These are phyloP conservation scores for Bucco capensis DNA, from an alignment of 2,113 vertebrate genomes.

Conservation along the genomic window DNA sequence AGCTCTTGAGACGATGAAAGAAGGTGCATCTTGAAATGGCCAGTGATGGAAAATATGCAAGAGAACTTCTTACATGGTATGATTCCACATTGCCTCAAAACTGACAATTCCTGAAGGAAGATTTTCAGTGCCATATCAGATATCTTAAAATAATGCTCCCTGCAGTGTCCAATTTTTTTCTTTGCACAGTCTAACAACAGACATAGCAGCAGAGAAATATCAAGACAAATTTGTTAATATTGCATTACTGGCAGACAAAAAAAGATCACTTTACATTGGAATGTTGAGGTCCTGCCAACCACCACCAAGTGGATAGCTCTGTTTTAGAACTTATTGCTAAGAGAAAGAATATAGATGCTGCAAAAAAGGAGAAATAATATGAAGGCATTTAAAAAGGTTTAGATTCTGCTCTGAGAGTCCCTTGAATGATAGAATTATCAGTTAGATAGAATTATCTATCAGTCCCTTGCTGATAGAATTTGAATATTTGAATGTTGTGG, in stretches of 20 bases:
- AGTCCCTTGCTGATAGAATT: not conserved
- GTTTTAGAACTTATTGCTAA: constrained; percentile 19
- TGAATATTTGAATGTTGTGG: too few relatives aligned
- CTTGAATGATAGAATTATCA: too few relatives aligned
- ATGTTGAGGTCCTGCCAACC: constrained; percentile 4
- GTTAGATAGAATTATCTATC: too few relatives aligned
- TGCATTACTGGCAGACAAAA: constrained; percentile 39
- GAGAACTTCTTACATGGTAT: not conserved
- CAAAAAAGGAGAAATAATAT: not conserved
- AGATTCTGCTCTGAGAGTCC: not conserved
- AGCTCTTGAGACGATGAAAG: not conserved
- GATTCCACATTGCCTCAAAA: not conserved
- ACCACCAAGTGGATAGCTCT: not conserved
- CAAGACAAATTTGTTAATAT: constrained; percentile 55
- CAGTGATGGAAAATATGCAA: not conserved
- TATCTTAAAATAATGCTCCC: constrained; percentile 16
- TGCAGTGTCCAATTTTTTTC: constrained; percentile 32
- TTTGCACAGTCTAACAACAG: constrained; percentile 21
- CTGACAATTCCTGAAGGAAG: not conserved
- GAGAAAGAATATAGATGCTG: not conserved
- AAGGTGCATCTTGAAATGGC: not conserved
- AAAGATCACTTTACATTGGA: constrained; percentile 49
- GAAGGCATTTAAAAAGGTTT: not conserved
- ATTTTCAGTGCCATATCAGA: constrained; percentile 20
- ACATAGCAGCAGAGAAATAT: constrained; percentile 61